Conservation (phyloP, 1,140 invertebrate genomes). For the Centruroides sculpturatus region DNA sequence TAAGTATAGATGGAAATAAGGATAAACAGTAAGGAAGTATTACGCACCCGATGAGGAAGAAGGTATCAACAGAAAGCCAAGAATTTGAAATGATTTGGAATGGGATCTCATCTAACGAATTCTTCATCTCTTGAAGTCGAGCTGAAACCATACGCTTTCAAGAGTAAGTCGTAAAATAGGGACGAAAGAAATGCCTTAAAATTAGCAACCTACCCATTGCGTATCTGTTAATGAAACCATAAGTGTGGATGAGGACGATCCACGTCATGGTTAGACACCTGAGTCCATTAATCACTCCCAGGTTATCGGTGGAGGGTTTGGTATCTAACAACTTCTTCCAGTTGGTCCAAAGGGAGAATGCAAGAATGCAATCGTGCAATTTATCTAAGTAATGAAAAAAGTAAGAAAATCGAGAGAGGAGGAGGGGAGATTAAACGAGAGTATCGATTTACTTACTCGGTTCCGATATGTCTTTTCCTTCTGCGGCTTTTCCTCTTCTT, state of each 20-base stretch:
- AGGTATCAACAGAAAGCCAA: conserved; percentile 15
- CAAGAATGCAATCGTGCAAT: conserved; percentile 2
- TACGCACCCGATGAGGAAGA: conserved; percentile 15
- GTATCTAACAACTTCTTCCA: conserved; percentile 3
- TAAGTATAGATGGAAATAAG: not conserved
- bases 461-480: too few relatives aligned
- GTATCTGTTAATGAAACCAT: conserved; percentile 11
- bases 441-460: too few relatives aligned
- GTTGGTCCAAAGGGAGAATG: conserved; percentile 4
- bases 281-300: conserved; percentile 41
- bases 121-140: too few relatives aligned
- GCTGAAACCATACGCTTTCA: too few relatives aligned
- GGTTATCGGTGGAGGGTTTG: not conserved
- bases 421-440: too few relatives aligned
- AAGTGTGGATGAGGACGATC: conserved; percentile 83
- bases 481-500: too few relatives aligned
- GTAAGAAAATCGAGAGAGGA: too few relatives aligned
- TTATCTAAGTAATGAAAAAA: not conserved
- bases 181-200: too few relatives aligned
- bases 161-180: too few relatives aligned
- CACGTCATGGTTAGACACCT: conserved; percentile 69
- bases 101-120: too few relatives aligned
- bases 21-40: too few relatives aligned
- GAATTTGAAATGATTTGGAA: not conserved
- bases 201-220: conserved; percentile 5